These are phyloP conservation scores for Drosophila repleta DNA, from an alignment of 1,140 invertebrate genomes.

Conservation along the genomic window DNA sequence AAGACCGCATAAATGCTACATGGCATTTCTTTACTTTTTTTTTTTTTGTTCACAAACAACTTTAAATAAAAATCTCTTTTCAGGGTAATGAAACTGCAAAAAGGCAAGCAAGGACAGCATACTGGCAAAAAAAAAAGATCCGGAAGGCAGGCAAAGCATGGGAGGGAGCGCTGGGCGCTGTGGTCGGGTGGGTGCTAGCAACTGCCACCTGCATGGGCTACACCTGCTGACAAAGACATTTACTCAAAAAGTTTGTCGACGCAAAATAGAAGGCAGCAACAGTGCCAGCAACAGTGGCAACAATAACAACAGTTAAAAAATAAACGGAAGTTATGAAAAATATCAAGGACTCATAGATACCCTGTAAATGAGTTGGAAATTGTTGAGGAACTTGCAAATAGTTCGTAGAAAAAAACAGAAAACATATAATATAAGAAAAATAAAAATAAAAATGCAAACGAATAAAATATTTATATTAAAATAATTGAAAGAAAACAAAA, in stretches of 20 bases:
- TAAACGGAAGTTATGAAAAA: not conserved
- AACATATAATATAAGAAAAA: too few relatives aligned
- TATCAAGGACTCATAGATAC: not conserved
- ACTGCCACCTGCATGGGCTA: slow-evolving; percentile 49
- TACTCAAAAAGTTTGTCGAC: slow-evolving; percentile 78
- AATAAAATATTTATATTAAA: not conserved
- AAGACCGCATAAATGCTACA: slow-evolving; percentile 81
- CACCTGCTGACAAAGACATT: slow-evolving; percentile 82
- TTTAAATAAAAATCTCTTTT: slow-evolving; percentile 81
- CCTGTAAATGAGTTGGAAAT: not conserved
- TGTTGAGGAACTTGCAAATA: too few relatives aligned
- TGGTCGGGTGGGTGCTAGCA: slow-evolving; percentile 25
- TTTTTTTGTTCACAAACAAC: slow-evolving; percentile 54
- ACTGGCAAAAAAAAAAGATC: not conserved
- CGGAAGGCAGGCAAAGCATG: slow-evolving; percentile 15
- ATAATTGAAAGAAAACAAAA: too few relatives aligned
- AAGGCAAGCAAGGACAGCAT: slow-evolving; percentile 33
- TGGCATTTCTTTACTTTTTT: slow-evolving; percentile 63
- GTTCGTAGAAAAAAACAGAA: too few relatives aligned
- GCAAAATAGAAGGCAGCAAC: slow-evolving; percentile 70
- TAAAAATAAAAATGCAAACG: too few relatives aligned
- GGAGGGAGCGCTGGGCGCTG: not conserved
- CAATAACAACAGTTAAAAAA: slow-evolving; percentile 30
- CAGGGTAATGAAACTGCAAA: slow-evolving; percentile 74
- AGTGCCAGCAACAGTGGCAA: slow-evolving; percentile 35